Conservation (phyloP, 2,888 invertebrate genomes). For the Drosophila formosana region DNA sequence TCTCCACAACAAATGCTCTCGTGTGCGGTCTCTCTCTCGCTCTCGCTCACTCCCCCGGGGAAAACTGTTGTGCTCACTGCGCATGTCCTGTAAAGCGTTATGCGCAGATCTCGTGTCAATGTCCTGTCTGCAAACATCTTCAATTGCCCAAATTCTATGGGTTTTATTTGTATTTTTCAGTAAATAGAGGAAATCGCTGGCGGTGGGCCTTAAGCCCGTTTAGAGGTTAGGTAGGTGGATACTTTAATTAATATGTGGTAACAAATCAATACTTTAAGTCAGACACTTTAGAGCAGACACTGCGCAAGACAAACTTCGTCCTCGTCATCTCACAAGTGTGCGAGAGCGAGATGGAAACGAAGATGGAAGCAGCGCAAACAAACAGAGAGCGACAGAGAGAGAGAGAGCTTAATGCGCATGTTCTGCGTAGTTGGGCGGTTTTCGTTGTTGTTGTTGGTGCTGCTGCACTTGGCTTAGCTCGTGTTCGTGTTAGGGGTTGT, state of each 20-base stretch:
- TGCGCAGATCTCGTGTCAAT: conserved; percentile 75
- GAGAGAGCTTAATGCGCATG: conserved; percentile 39
- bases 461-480: conserved; percentile 75
- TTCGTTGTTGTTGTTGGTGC: conserved; percentile 28
- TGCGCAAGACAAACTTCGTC: conserved; percentile 67
- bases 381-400: conserved; percentile 6
- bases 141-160: neutral
- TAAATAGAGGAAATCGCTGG: neutral
- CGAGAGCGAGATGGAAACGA: conserved; percentile 12
- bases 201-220: neutral
- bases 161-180: neutral
- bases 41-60: conserved; percentile 10
- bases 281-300: conserved; percentile 14
- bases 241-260: conserved; percentile 13
- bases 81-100: conserved; percentile 77
- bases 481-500: conserved; percentile 41
- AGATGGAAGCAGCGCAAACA: conserved; percentile 8
- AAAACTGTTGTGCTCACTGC: conserved; percentile 31
- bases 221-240: neutral
- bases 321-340: conserved; percentile 33
- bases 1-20: neutral
- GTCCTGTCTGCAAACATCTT: conserved; percentile 26
- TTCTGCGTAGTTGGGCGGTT: conserved; percentile 67
- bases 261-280: conserved; percentile 62
- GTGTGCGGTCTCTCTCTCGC: conserved; percentile 3